Evolutionary conservation across 2,113 vertebrate genomes (phyloP).

Genomic region (Oryzias javanicus): DNA sequence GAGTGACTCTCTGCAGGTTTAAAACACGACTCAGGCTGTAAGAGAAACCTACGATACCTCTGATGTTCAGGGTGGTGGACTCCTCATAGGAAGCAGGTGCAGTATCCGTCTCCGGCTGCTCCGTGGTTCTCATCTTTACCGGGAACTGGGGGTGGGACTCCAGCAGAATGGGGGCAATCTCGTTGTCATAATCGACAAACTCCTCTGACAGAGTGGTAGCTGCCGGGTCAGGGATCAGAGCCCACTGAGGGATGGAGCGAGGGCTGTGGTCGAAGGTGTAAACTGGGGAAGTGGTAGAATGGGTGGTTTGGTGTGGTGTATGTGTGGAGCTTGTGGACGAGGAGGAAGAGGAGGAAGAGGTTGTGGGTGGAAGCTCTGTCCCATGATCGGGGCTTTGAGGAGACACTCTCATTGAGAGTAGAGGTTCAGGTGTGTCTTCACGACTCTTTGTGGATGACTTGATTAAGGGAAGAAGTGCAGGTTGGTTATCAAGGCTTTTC

Average conservation of each 20-base stretch:
- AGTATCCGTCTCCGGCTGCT: slow-evolving; percentile 25
- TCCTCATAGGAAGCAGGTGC: slow-evolving; percentile 25
- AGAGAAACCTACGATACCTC: slow-evolving; percentile 48
- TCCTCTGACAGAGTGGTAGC: slow-evolving; percentile 33
- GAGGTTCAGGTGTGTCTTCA: no score
- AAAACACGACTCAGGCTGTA: background rate
- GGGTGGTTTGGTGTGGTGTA: background rate
- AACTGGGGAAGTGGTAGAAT: slow-evolving; percentile 9
- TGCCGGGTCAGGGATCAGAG: slow-evolving; percentile 24
- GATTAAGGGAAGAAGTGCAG: no score
- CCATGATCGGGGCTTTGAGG: background rate
- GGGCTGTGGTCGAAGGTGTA: slow-evolving; percentile 33
- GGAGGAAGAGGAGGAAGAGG: background rate
- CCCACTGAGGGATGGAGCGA: slow-evolving; percentile 31
- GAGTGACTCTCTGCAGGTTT: background rate
- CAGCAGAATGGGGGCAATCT: background rate
- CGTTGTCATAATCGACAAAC: slow-evolving; percentile 30
- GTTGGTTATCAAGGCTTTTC: no score
- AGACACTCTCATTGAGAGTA: background rate
- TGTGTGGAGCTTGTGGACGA: background rate
- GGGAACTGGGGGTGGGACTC: slow-evolving; percentile 28
- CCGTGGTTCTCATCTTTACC: slow-evolving; percentile 14
- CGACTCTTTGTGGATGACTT: no score
- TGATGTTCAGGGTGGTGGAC: slow-evolving; percentile 38
- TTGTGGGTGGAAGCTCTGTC: background rate